phyloP scores from a whole-genome alignment of 2,113 vertebrate genomes.

The Astatotilapia flaviijosephi region DNA sequence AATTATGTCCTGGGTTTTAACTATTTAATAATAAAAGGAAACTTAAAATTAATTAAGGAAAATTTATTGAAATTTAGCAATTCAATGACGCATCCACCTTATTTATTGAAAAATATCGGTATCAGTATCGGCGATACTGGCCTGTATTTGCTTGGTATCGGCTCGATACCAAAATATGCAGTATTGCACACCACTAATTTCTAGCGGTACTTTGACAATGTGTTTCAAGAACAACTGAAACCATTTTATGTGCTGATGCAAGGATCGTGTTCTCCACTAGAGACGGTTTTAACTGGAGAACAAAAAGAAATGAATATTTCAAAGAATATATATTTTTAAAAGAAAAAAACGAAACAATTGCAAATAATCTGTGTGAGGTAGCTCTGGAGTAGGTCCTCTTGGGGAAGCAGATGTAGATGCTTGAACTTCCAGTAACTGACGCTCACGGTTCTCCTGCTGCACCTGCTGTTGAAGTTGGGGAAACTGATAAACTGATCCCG shows the following conservation, averaged over 20 bases:
- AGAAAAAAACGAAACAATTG: not conserved
- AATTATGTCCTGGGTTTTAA: not conserved
- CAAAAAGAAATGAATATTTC: not conserved
- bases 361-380: not conserved
- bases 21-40: not conserved
- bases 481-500: not conserved
- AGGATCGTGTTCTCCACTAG: not conserved
- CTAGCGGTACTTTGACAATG: not conserved
- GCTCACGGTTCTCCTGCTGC: not conserved
- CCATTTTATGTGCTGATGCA: not conserved
- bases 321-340: not conserved
- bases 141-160: not conserved
- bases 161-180: not conserved
- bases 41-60: not conserved
- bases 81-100: not conserved
- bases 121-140: not conserved
- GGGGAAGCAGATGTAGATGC: not conserved
- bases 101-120: not conserved
- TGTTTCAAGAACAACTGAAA: not conserved
- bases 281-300: not conserved
- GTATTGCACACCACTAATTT: not conserved
- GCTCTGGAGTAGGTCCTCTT: not conserved
- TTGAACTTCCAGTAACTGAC: not conserved
- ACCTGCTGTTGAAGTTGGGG: not conserved
- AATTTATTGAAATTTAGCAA: not conserved